Base-by-base conservation (phyloP, 2,113 vertebrate species). In the Xiphorhynchus elegans region DNA sequence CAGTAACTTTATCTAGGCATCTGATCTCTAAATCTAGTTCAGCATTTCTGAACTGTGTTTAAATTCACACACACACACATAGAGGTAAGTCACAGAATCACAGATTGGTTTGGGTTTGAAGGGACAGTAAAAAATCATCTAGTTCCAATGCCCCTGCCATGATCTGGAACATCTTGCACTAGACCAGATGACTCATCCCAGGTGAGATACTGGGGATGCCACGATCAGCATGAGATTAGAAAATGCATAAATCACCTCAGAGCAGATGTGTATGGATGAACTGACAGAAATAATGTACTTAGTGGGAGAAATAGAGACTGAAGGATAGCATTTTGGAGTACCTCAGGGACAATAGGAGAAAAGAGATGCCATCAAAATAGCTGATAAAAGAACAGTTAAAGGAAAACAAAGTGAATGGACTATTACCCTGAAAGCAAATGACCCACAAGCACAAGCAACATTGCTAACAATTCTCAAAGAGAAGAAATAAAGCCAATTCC, bases 391-490 rank as follows among this genome's bases (percentile, higher is more conserved):
- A 78, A 44, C 13, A 86, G n/a, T 66, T 88, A 74, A 64, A 81
- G n/a, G 53, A 62, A 96, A 96, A 58, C n/a, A 73, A 89, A 92
- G 28, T 75, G 64, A 84, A 74, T 24, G 35, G 37, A 66, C n/a
- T 31, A 66, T 86, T 86, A 67, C 25, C 31, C 31, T 74, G 50
- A 94, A 84, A 86, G 46, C 13, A 81, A 87, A 74, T 46, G 31
- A 23, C 25, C 50, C 12, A 3, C 50, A 66, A 72, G 18, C 49
- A 88, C 6, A 53, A 80, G 28, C 10, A 88, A 74, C 50, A 20
- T 11, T 62, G 31, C 49, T 90, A 72, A 75, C 39, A 78, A 20
- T 53, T 66, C 46, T 77, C 67, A 73, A 49, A 82, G 12, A 90
- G 49, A 73, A 79, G 40, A 90, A 92, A 92, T 77, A 90, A 88